Conservation (phyloP, 2,113 vertebrate species). For the Shinisaurus crocodilurus region DNA sequence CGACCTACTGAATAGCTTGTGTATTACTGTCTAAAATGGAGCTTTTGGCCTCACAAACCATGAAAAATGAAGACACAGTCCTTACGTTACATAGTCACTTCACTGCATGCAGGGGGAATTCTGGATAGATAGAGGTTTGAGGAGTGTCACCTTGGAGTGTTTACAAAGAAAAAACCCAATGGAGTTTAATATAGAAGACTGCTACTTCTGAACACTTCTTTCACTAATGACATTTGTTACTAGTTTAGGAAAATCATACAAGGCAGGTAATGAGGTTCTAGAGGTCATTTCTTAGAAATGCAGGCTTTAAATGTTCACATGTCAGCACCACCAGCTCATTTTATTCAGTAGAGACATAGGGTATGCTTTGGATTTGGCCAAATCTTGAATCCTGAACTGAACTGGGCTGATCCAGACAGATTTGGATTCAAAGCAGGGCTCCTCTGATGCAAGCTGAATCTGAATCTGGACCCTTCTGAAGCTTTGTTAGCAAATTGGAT, state of each 20-base stretch:
- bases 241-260: background rate
- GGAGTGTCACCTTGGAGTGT: background rate
- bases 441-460: too few relatives aligned
- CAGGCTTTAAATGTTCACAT: background rate
- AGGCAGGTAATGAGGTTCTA: background rate
- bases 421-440: too few relatives aligned
- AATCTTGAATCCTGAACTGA: too few relatives aligned
- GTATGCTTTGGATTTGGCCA: too few relatives aligned
- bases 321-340: background rate
- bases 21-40: slow-evolving; percentile 49
- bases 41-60: slow-evolving; percentile 40
- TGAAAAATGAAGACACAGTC: background rate
- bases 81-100: background rate
- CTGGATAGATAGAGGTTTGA: background rate
- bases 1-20: slow-evolving; percentile 38
- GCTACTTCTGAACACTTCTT: background rate
- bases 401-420: too few relatives aligned
- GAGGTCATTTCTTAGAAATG: slow-evolving; percentile 9
- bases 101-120: background rate
- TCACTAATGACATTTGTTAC: background rate
- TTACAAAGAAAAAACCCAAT: background rate
- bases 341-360: background rate
- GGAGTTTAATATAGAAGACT: background rate
- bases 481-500: too few relatives aligned
- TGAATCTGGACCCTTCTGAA: too few relatives aligned